phyloP scores from a whole-genome alignment of 2,113 vertebrate species.

The Gambusia affinis region DNA sequence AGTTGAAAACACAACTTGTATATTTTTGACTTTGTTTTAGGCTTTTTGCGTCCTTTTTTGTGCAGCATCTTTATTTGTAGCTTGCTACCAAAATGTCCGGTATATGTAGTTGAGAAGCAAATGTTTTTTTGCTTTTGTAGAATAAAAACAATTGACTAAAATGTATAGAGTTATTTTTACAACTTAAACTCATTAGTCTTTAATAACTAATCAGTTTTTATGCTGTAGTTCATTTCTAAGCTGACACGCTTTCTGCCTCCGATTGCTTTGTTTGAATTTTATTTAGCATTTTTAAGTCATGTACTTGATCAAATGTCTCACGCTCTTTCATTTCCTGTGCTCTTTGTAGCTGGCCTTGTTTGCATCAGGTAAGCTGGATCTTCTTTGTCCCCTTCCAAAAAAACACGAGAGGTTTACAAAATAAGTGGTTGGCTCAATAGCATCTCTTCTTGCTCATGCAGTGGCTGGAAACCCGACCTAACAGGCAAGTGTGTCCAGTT shows the following conservation, averaged over 20 bases:
- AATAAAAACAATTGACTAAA: too few relatives aligned
- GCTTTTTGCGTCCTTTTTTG: not conserved
- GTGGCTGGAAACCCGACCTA: slow-evolving; percentile 98
- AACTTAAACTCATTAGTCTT: not conserved
- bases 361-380: slow-evolving; percentile 90
- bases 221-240: not conserved
- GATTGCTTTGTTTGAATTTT: not conserved
- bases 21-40: too few relatives aligned
- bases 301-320: slow-evolving; percentile 11
- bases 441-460: slow-evolving; percentile 51
- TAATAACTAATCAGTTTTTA: not conserved
- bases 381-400: not conserved
- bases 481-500: slow-evolving; percentile 97
- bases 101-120: not conserved
- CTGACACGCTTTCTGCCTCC: too few relatives aligned
- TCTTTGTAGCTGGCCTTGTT: slow-evolving; percentile 91
- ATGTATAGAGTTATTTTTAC: not conserved
- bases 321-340: slow-evolving; percentile 31
- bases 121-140: not conserved
- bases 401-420: too few relatives aligned
- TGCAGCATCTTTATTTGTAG: not conserved
- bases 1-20: too few relatives aligned
- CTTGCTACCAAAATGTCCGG: not conserved
- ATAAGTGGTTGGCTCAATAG: not conserved
- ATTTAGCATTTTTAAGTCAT: not conserved